A percentile compares a stretch with the other conserved stretches of the same genome.
These are phyloP conservation scores for Onychostoma macrolepis DNA, from an alignment of 2,113 vertebrate genomes.

Conservation along the genomic window DNA sequence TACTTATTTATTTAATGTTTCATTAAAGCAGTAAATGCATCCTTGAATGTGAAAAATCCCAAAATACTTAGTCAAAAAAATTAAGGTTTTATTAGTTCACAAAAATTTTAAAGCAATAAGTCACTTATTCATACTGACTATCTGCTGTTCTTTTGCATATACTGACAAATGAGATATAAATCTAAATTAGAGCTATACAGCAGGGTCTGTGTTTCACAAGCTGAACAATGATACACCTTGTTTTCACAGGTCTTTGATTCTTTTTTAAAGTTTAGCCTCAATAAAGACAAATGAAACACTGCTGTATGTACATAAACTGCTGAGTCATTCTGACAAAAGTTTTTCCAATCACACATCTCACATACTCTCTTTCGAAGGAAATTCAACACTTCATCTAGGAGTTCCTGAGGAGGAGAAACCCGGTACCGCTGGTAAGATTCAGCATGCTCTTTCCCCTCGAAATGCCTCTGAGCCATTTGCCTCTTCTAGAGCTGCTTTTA, in stretches of 20 bases:
- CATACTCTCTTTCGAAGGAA: constrained; percentile 76
- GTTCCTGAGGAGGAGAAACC: constrained; percentile 62
- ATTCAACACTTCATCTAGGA: constrained; percentile 66
- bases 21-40: neutral
- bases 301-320: neutral
- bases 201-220: neutral
- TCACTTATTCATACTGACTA: neutral
- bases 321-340: neutral
- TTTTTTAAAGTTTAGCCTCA: neutral
- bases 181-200: neutral
- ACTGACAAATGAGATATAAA: neutral
- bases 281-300: neutral
- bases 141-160: neutral
- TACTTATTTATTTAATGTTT: neutral
- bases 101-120: neutral
- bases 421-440: constrained; percentile 75
- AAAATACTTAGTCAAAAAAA: neutral
- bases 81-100: neutral
- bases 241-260: neutral
- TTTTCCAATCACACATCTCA: neutral
- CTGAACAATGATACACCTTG: neutral
- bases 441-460: constrained; percentile 71
- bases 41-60: neutral
- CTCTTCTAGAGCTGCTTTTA: neutral
- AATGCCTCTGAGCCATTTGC: constrained; percentile 74